These are phyloP conservation scores for Styela plicata DNA, from an alignment of 23 tunicate genomes.

Conservation along the genomic window DNA sequence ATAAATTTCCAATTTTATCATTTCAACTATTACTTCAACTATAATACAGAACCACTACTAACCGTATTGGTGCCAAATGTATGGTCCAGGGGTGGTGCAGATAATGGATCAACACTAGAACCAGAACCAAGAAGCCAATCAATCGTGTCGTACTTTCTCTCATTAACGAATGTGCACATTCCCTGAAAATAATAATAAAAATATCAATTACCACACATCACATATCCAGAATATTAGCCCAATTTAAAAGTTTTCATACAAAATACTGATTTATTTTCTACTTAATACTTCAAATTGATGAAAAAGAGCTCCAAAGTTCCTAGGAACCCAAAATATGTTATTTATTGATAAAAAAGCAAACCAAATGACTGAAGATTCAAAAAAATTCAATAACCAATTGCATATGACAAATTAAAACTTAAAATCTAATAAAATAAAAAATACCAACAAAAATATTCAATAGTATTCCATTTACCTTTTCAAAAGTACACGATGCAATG, in stretches of 20 bases:
- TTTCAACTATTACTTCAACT: no score
- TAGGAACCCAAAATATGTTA: no score
- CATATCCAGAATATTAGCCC: background rate
- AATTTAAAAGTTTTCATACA: background rate
- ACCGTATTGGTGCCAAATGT: conserved; percentile 40
- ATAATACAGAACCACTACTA: no score
- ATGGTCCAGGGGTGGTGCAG: conserved; percentile 69
- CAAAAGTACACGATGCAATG: conserved; percentile 75
- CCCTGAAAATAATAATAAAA: conserved; percentile 30
- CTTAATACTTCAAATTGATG: no score
- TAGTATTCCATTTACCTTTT: conserved; percentile 32
- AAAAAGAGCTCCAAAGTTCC: no score
- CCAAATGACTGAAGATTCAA: no score
- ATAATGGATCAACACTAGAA: conserved; percentile 27
- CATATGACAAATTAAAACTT: no score
- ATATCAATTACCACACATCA: background rate
- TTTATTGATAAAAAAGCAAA: no score
- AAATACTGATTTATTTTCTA: background rate
- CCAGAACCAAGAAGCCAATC: conserved; percentile 81
- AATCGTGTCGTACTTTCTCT: conserved; percentile 44
- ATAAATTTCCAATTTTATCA: background rate
- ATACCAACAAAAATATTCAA: background rate
- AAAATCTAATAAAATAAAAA: no score
- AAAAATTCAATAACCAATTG: no score
- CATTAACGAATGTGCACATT: conserved; percentile 57